These are phyloP conservation scores for Sakesphorus luctuosus DNA, from an alignment of 2,113 vertebrate genomes.

Conservation along the genomic window DNA sequence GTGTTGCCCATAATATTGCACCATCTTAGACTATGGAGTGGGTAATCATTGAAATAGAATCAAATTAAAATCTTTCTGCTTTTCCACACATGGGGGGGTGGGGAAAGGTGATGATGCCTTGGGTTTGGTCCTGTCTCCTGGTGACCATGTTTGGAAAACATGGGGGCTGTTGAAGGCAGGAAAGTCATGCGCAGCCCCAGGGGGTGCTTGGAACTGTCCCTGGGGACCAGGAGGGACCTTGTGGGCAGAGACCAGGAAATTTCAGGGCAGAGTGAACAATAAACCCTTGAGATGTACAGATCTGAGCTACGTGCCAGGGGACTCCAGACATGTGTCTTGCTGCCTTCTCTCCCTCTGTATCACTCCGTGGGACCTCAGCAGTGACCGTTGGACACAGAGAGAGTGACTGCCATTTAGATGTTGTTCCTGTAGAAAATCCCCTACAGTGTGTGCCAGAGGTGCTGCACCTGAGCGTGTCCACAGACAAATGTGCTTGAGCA, in stretches of 20 bases:
- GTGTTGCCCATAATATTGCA: neutral
- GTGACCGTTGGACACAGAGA: neutral
- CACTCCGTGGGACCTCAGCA: neutral
- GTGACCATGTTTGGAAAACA: neutral
- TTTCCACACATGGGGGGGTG: neutral
- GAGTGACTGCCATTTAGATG: rapidly evolving
- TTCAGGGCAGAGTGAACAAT: neutral
- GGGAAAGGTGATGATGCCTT: rapidly evolving
- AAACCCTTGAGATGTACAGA: neutral
- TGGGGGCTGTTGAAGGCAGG: neutral
- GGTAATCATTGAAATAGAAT: neutral
- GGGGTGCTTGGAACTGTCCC: neutral
- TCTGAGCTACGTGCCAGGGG: neutral
- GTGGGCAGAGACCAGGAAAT: neutral
- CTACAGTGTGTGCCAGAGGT: rapidly evolving
- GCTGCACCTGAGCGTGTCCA: neutral
- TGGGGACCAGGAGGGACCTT: neutral
- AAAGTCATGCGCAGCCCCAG: neutral
- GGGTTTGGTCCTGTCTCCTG: neutral
- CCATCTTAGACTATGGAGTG: neutral
- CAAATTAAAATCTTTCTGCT: neutral
- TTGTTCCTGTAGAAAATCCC: neutral
- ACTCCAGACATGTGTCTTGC: neutral
- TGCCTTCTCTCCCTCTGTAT: neutral
- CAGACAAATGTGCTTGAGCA: neutral